Conservation (phyloP, 2,113 vertebrate species). For the Coptodon bakossiorum region DNA sequence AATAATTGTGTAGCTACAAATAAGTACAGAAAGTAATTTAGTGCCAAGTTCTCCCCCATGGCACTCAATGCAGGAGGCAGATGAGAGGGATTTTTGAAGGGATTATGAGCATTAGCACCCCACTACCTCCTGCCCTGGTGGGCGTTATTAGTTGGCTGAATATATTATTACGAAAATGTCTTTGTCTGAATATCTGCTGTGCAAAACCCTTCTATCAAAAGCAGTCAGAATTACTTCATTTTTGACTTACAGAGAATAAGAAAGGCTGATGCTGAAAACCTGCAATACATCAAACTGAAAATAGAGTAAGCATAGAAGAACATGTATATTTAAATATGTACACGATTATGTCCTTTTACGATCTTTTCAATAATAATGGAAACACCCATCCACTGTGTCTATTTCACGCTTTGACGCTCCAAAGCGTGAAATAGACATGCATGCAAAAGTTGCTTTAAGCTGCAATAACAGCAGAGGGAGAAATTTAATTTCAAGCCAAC, state of each 20-base stretch:
- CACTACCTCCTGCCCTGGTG: background rate
- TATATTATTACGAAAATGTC: slow-evolving; percentile 21
- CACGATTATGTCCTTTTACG: background rate
- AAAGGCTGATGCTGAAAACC: background rate
- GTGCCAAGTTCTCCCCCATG: background rate
- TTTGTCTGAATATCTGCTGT: background rate
- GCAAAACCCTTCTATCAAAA: slow-evolving; percentile 13
- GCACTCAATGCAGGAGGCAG: background rate
- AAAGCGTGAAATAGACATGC: background rate
- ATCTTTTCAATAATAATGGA: background rate
- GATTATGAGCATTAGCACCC: slow-evolving; percentile 16
- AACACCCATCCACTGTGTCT: background rate
- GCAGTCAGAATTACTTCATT: background rate
- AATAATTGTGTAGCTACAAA: background rate
- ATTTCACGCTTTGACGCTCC: background rate
- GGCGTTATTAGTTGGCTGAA: slow-evolving; percentile 4
- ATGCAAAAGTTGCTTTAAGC: background rate
- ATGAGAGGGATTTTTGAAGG: slow-evolving; percentile 23
- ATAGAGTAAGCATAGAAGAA: background rate
- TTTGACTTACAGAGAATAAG: background rate
- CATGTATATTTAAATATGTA: background rate
- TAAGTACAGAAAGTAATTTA: slow-evolving; percentile 13
- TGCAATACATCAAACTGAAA: background rate
- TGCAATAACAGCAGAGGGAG: background rate
- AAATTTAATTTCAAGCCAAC: background rate